phyloP scores from a whole-genome alignment of 2,113 vertebrate genomes.

The Semnornis frantzii region DNA sequence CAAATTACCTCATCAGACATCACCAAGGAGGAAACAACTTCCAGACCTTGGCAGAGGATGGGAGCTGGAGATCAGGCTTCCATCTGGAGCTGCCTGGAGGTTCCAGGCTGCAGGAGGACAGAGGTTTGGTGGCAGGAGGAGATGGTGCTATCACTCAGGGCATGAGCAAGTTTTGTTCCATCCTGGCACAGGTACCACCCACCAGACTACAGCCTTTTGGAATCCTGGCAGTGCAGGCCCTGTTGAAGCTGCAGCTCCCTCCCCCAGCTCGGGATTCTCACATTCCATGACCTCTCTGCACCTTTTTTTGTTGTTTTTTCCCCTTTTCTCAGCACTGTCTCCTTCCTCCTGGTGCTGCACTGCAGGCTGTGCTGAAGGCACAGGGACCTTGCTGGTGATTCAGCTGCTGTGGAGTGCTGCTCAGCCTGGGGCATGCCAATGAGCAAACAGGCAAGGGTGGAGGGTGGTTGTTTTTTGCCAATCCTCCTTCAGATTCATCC shows the following conservation, averaged over 20 bases:
- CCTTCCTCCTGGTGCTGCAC: accelerated
- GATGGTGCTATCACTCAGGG: accelerated
- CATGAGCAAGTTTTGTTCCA: accelerated
- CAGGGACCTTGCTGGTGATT: no score
- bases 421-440: not conserved
- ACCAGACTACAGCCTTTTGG: accelerated
- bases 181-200: accelerated
- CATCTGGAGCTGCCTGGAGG: not conserved
- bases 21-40: accelerated
- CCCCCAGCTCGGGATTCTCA: not conserved
- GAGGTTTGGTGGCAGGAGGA: not conserved
- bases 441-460: accelerated
- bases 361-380: no score
- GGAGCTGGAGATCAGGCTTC: not conserved
- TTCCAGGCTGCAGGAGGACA: not conserved
- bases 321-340: not conserved
- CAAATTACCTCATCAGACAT: not conserved
- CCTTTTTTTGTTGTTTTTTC: not conserved
- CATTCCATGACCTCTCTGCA: not conserved
- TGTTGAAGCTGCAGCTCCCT: not conserved
- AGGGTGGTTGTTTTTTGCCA: not conserved
- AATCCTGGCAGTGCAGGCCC: no score
- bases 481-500: not conserved
- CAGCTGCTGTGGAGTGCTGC: no score
- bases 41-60: not conserved